Evolutionary conservation across 2,888 invertebrate genomes (phyloP).

Genomic region (Calameuta filiformis): DNA sequence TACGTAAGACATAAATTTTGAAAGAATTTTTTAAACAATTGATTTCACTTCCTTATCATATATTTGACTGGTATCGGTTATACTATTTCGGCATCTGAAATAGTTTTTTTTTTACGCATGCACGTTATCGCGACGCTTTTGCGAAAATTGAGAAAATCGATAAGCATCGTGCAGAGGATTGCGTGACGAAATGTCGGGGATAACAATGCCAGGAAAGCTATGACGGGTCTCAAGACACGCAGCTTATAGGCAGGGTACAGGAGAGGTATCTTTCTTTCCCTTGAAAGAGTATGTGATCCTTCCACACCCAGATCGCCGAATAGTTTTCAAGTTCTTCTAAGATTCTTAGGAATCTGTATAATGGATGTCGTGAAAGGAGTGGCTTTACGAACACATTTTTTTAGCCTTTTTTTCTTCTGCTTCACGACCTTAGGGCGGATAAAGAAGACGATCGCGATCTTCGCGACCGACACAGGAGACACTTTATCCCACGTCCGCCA

Average conservation of each 20-base stretch:
- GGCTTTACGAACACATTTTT: background rate
- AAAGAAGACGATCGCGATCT: background rate
- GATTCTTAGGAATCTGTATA: background rate
- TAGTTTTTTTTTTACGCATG: background rate
- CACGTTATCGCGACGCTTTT: background rate
- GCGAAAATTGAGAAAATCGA: background rate
- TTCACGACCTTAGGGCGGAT: background rate
- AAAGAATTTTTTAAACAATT: background rate
- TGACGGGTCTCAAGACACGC: background rate
- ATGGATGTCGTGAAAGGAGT: background rate
- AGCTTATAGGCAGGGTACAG: background rate
- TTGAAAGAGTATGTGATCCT: background rate
- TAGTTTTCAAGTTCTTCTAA: background rate
- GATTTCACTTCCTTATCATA: background rate
- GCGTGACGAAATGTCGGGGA: background rate
- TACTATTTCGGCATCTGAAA: background rate
- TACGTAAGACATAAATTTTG: background rate
- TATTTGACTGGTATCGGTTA: background rate
- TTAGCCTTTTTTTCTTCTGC: background rate
- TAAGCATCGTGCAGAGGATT: background rate
- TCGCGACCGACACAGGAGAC: background rate
- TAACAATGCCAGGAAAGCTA: background rate
- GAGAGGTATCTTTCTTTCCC: background rate
- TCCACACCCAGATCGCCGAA: background rate
- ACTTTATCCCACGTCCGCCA: background rate